A percentile compares a stretch with the other conserved stretches of the same genome.
phyloP scores from a whole-genome alignment of 2,113 vertebrate species.

The Psittacula cyanocephala region DNA sequence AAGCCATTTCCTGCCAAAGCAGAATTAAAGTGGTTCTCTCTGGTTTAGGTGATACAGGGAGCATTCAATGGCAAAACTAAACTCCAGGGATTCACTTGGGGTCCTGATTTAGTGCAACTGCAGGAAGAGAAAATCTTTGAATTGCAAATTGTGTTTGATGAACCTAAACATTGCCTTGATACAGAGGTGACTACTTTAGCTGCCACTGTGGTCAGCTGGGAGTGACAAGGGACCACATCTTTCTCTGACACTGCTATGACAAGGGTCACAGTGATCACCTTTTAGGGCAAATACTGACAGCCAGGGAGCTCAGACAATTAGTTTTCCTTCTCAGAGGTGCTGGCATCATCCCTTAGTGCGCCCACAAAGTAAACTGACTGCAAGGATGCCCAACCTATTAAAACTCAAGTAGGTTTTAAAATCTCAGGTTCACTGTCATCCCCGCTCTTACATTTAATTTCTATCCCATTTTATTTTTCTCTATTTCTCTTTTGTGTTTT shows the following conservation, averaged over 20 bases:
- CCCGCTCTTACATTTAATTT: neutral
- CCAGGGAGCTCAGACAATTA: neutral
- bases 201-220: neutral
- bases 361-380: neutral
- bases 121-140: neutral
- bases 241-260: neutral
- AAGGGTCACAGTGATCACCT: neutral
- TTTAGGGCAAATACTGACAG: neutral
- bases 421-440: neutral
- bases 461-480: neutral
- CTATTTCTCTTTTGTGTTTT: neutral
- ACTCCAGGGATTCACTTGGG: neutral
- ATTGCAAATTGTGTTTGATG: neutral
- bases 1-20: neutral
- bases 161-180: neutral
- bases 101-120: neutral
- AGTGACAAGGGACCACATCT: rapidly evolving
- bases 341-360: neutral
- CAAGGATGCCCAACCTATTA: neutral
- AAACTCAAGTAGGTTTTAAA: neutral
- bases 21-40: neutral
- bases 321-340: neutral
- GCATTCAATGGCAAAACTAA: neutral
- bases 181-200: neutral
- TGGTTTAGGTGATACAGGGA: neutral